Conservation (phyloP, 2,113 vertebrate species). For the Ailurus styani region DNA sequence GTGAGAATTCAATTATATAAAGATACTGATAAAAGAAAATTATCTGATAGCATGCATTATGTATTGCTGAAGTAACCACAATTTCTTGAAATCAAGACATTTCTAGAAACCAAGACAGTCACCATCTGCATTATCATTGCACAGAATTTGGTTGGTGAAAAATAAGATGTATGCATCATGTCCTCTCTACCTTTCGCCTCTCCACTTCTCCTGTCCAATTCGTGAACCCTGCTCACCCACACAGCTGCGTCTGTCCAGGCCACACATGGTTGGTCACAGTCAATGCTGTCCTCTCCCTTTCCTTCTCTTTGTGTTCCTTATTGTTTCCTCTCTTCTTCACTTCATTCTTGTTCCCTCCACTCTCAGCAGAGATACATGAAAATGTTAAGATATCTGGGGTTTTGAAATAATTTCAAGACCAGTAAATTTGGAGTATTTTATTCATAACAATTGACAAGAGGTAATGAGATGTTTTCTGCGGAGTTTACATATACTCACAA, state of each 20-base stretch:
- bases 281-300: neutral
- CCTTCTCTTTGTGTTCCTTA: neutral
- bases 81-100: neutral
- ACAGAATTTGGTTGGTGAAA: neutral
- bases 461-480: neutral
- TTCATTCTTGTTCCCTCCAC: neutral
- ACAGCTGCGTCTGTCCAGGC: neutral
- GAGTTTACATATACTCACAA: neutral
- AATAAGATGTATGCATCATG: fast-evolving
- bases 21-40: neutral
- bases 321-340: neutral
- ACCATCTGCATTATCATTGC: neutral
- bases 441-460: neutral
- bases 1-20: neutral
- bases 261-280: neutral
- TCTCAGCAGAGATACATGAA: neutral
- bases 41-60: neutral
- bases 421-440: neutral
- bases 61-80: neutral
- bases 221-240: neutral
- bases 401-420: neutral
- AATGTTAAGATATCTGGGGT: neutral
- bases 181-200: neutral
- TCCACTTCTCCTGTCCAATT: neutral
- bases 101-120: neutral